Percentiles rank a stretch among this genome's conserved stretches.
phyloP scores from a whole-genome alignment of 2,888 invertebrate genomes.

The Acanthosoma haemorrhoidale region DNA sequence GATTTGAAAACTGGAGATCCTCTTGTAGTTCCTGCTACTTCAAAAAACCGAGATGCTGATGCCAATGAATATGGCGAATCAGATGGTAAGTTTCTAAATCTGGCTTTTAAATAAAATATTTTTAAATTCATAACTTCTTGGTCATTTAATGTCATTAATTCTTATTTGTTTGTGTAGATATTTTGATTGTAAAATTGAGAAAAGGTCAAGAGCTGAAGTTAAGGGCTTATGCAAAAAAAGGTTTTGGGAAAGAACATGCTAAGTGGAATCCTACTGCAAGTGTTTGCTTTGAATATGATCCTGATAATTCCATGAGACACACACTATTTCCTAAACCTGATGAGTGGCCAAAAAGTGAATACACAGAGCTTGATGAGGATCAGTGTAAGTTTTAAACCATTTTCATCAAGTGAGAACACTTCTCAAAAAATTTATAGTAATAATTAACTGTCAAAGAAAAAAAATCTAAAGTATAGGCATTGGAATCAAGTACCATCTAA shows the following conservation, averaged over 20 bases:
- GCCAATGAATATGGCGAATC: slow-evolving; percentile 89
- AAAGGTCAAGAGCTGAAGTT: slow-evolving; percentile 90
- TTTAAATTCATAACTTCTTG: neutral
- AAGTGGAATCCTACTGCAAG: slow-evolving; percentile 99
- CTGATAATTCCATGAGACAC: slow-evolving; percentile 94
- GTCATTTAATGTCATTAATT: neutral
- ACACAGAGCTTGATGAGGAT: slow-evolving; percentile 86
- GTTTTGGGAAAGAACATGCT: slow-evolving; percentile 97
- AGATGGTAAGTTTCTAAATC: slow-evolving; percentile 64
- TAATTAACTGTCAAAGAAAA: too few species aligned
- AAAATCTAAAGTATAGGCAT: too few species aligned
- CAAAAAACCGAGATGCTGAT: slow-evolving; percentile 85
- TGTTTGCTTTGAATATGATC: slow-evolving; percentile 98
- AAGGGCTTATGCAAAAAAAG: slow-evolving; percentile 93
- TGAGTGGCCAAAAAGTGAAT: slow-evolving; percentile 99
- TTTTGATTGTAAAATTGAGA: slow-evolving; percentile 64
- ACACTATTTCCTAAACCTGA: slow-evolving; percentile 94
- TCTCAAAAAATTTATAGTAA: too few species aligned
- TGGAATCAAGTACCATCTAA: too few species aligned
- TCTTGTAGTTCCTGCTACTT: slow-evolving; percentile 88
- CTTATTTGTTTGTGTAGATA: slow-evolving; percentile 48
- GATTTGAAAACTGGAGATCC: slow-evolving; percentile 90
- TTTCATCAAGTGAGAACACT: too few species aligned
- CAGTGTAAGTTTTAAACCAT: slow-evolving; percentile 57
- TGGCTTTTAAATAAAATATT: neutral